A percentile compares a stretch with the other conserved stretches of the same genome.
Conservation (phyloP, 2,888 invertebrate genomes). For the Trisateles emortualis region DNA sequence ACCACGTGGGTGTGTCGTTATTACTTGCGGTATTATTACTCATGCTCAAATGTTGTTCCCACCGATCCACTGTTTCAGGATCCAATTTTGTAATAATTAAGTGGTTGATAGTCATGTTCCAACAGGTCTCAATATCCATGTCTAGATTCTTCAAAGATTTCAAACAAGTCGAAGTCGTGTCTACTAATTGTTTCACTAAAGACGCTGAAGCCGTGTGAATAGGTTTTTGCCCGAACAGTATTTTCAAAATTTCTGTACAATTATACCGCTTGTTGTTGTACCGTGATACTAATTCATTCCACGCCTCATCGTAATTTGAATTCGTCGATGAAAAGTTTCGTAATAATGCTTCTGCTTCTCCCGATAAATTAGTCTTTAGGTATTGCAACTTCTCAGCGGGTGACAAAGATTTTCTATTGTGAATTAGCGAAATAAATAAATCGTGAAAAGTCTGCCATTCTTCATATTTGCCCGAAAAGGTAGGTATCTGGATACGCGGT, state of each 20-base stretch:
- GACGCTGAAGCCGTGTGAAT: slow-evolving; percentile 11
- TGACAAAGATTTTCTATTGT: slow-evolving; percentile 9
- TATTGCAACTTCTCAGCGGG: slow-evolving; percentile 17
- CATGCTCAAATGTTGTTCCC: slow-evolving; percentile 13
- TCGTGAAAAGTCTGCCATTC: slow-evolving; percentile 19
- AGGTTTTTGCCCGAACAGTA: slow-evolving; percentile 12
- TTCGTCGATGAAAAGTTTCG: slow-evolving; percentile 14
- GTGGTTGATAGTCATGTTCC: slow-evolving; percentile 13
- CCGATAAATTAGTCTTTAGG: slow-evolving; percentile 12
- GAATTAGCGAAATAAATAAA: slow-evolving; percentile 15
- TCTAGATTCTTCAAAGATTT: slow-evolving; percentile 14
- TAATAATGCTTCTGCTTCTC: slow-evolving; percentile 17
- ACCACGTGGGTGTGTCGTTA: slow-evolving; percentile 14
- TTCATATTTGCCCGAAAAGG: slow-evolving; percentile 15
- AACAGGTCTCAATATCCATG: slow-evolving; percentile 8
- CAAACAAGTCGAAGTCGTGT: slow-evolving; percentile 17
- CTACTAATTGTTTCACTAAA: slow-evolving; percentile 12
- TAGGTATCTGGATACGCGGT: slow-evolving; percentile 14
- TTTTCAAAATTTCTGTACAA: slow-evolving; percentile 16
- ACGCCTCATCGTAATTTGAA: too few species aligned
- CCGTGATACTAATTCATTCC: slow-evolving; percentile 9
- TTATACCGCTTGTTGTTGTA: slow-evolving; percentile 22
- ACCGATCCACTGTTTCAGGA: slow-evolving; percentile 10
- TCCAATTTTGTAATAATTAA: slow-evolving; percentile 9
- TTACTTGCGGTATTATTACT: too few species aligned